phyloP scores from a whole-genome alignment of 2,797 vertebrate genomes.

The Coregonus sp. region DNA sequence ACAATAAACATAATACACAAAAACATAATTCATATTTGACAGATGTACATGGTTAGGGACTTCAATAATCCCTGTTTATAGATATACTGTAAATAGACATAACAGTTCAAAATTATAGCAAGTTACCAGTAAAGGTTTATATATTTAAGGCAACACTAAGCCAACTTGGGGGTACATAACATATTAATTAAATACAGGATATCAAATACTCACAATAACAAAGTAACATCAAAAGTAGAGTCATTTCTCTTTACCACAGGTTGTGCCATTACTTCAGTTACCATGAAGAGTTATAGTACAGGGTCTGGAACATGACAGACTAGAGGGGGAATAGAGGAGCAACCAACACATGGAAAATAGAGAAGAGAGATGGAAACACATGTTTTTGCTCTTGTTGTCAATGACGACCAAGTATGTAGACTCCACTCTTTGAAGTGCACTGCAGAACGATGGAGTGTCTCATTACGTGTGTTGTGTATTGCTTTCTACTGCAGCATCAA shows the following conservation, averaged over 20 bases:
- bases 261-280: conserved; percentile 13
- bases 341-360: background rate
- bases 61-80: conserved; percentile 11
- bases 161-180: conserved; percentile 23
- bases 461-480: background rate
- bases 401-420: background rate
- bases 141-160: conserved; percentile 37
- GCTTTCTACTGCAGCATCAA: background rate
- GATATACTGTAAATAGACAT: conserved; percentile 7
- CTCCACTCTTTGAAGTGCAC: background rate
- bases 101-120: conserved; percentile 30
- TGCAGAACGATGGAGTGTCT: background rate
- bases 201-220: conserved; percentile 29
- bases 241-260: conserved; percentile 7
- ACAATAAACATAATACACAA: conserved; percentile 70
- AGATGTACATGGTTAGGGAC: conserved; percentile 14
- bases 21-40: conserved; percentile 25
- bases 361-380: conserved; percentile 13
- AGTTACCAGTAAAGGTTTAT: conserved; percentile 15
- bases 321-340: background rate
- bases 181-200: conserved; percentile 31
- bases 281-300: conserved; percentile 13
- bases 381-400: background rate
- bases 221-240: conserved; percentile 33
- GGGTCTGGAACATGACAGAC: background rate